phyloP scores from a whole-genome alignment of 2,113 vertebrate genomes.

The Dipodomys ordii region DNA sequence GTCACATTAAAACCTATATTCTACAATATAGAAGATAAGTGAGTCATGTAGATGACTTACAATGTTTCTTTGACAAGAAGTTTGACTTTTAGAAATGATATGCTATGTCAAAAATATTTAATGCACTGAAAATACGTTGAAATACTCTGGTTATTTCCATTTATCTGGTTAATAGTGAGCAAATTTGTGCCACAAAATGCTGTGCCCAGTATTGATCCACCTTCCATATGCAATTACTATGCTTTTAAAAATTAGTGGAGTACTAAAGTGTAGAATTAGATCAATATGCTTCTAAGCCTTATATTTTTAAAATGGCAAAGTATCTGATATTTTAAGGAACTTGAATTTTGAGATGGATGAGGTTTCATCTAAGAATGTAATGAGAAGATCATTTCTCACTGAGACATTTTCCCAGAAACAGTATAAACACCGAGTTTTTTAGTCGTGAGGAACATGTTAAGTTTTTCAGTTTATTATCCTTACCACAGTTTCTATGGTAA shows the following conservation, averaged over 20 bases:
- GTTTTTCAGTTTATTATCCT: not conserved
- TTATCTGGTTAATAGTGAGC: not conserved
- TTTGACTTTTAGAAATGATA: not conserved
- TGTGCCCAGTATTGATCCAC: not conserved
- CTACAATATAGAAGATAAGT: not conserved
- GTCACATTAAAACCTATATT: not conserved
- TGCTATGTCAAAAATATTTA: not conserved
- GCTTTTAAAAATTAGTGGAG: constrained; percentile 9
- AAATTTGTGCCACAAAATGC: constrained; percentile 6
- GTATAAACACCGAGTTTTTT: not conserved
- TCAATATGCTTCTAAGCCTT: not conserved
- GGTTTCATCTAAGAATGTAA: not conserved
- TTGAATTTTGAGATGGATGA: not conserved
- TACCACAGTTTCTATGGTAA: not conserved
- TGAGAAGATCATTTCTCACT: not conserved
- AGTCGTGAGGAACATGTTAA: too few species aligned
- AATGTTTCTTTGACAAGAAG: not conserved
- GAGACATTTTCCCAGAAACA: not conserved
- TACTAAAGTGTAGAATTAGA: constrained; percentile 17
- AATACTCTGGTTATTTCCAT: not conserved
- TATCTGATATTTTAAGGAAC: constrained; percentile 18
- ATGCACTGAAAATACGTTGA: not conserved
- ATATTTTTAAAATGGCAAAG: constrained; percentile 24
- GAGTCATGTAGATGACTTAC: not conserved
- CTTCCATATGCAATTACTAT: not conserved